phyloP scores from a whole-genome alignment of 2,797 vertebrate genomes.

The Anguilla marmorata region DNA sequence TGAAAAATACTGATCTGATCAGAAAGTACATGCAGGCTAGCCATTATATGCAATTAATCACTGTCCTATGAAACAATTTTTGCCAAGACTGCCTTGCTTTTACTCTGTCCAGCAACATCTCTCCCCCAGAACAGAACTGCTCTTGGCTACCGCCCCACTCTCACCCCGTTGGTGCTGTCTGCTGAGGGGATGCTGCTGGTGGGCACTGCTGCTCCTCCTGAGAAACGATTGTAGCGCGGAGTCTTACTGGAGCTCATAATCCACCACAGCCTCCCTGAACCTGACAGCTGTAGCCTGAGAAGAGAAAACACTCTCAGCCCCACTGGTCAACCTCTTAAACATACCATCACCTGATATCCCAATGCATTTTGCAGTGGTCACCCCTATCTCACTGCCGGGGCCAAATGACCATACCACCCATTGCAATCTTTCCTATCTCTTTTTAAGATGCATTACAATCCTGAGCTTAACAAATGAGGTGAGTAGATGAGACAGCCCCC shows the following conservation, averaged over 20 bases:
- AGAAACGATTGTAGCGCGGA: constrained; percentile 71
- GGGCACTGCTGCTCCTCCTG: constrained; percentile 65
- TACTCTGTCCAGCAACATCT: not conserved
- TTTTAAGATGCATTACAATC: not conserved
- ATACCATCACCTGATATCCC: not conserved
- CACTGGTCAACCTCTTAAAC: not conserved
- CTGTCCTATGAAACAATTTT: not conserved
- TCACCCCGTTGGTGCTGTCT: constrained; percentile 76
- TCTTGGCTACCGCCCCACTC: constrained; percentile 31
- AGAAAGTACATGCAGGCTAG: not conserved
- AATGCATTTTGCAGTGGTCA: not conserved
- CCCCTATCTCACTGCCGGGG: not conserved
- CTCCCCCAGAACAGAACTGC: fast-evolving
- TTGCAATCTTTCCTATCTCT: not conserved
- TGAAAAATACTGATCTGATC: not conserved
- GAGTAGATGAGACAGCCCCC: not conserved
- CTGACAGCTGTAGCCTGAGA: constrained; percentile 65
- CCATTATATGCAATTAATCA: not conserved
- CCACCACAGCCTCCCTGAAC: constrained; percentile 64
- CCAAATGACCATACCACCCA: not conserved
- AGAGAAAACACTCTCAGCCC: constrained; percentile 17
- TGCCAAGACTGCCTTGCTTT: not conserved
- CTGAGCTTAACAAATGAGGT: not conserved
- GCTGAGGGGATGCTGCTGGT: constrained; percentile 61
- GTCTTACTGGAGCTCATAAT: constrained; percentile 80